Conservation (phyloP, 2,888 invertebrate genomes). For the Gibbula magus region DNA sequence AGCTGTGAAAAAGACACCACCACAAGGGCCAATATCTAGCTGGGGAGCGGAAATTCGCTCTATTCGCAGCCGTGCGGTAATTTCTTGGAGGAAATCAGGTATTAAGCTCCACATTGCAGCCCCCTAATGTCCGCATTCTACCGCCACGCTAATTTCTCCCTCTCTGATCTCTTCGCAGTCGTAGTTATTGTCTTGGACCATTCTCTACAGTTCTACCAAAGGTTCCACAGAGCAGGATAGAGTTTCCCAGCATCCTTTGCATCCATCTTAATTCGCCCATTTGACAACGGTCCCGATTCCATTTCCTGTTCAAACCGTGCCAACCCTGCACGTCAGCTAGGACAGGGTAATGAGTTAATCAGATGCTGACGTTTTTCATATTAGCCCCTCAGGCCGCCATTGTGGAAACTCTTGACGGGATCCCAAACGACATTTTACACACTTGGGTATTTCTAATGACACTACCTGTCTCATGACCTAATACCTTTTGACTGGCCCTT, state of each 20-base stretch:
- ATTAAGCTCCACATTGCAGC: neutral
- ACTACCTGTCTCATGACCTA: neutral
- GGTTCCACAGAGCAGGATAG: neutral
- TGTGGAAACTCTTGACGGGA: neutral
- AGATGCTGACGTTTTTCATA: slow-evolving; percentile 21
- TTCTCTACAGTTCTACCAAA: neutral
- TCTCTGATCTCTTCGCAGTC: neutral
- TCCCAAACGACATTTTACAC: slow-evolving; percentile 11
- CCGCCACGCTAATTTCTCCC: slow-evolving; percentile 2
- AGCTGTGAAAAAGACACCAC: slow-evolving; percentile 6
- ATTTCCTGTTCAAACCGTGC: slow-evolving; percentile 8
- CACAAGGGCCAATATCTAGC: slow-evolving; percentile 3
- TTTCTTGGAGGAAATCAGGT: slow-evolving; percentile 19
- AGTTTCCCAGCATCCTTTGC: neutral
- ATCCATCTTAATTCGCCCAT: slow-evolving; percentile 25
- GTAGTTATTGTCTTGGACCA: neutral
- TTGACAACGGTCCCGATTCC: slow-evolving; percentile 15
- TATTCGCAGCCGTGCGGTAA: slow-evolving; percentile 9
- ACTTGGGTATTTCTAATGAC: neutral
- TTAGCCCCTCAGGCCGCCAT: slow-evolving; percentile 14
- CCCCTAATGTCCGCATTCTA: neutral
- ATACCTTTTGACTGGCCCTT: neutral
- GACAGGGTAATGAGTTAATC: slow-evolving; percentile 10
- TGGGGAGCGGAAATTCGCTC: slow-evolving; percentile 14
- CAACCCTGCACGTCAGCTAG: neutral